A percentile compares a stretch with the other conserved stretches of the same genome.
These are phyloP conservation scores for Tragopan temminckii DNA, from an alignment of 2,797 vertebrate genomes.

Conservation along the genomic window DNA sequence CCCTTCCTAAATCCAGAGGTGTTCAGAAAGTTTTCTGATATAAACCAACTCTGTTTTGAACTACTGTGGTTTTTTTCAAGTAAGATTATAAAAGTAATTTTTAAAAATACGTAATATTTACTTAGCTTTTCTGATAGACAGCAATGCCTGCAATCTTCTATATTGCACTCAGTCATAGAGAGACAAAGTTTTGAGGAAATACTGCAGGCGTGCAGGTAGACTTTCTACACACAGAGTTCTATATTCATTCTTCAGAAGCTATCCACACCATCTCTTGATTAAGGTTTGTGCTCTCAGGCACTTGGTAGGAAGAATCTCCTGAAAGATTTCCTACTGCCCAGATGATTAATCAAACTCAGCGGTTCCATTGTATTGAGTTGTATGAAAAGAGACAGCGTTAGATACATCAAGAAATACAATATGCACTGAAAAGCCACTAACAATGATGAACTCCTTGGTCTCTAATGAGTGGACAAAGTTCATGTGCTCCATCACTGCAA, in stretches of 20 bases:
- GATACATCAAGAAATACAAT: not conserved
- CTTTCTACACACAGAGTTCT: not conserved
- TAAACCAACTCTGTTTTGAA: not conserved
- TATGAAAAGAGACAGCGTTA: not conserved
- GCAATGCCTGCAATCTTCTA: not conserved
- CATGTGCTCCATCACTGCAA: slow-evolving; percentile 6
- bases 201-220: not conserved
- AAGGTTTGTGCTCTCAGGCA: not conserved
- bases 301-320: not conserved
- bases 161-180: not conserved
- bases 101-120: not conserved
- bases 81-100: not conserved
- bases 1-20: not conserved
- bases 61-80: not conserved
- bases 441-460: not conserved
- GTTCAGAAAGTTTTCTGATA: not conserved
- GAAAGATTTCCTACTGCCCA: not conserved
- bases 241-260: not conserved
- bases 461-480: slow-evolving; percentile 6
- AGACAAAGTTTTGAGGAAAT: not conserved
- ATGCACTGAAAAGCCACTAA: not conserved
- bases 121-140: not conserved
- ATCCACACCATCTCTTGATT: not conserved
- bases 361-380: not conserved
- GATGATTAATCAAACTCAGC: not conserved